phyloP scores from a whole-genome alignment of 2,113 vertebrate species.

The Erpornis zantholeuca region DNA sequence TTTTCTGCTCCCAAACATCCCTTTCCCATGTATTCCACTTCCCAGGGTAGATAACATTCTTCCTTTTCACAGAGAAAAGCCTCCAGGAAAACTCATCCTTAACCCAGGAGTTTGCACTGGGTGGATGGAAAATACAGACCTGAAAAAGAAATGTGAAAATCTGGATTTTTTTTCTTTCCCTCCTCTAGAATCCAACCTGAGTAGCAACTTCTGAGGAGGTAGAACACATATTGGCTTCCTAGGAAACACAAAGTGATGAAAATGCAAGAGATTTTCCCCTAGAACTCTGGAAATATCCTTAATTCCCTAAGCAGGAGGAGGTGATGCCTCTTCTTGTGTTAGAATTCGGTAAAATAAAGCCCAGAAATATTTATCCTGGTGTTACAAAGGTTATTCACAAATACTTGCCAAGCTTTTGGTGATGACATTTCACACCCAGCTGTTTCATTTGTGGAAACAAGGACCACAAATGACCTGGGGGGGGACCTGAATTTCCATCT shows the following conservation, averaged over 20 bases:
- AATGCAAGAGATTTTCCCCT: fast-evolving
- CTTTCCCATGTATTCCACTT: background rate
- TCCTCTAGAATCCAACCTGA: background rate
- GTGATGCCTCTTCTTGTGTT: too few species aligned
- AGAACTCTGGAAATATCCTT: background rate
- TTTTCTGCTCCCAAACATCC: background rate
- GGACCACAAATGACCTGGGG: background rate
- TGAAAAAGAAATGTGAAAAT: background rate
- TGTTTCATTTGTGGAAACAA: background rate
- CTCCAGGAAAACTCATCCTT: background rate
- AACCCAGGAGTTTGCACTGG: fast-evolving
- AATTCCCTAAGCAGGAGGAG: fast-evolving
- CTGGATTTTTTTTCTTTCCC: background rate
- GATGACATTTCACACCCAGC: background rate
- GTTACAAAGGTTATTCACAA: background rate
- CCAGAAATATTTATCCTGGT: background rate
- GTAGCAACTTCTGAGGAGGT: fast-evolving
- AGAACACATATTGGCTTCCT: background rate
- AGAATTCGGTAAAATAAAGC: background rate
- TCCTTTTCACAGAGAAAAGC: background rate
- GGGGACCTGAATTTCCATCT: background rate
- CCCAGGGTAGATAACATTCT: background rate
- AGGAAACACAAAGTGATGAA: background rate
- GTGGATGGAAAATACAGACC: background rate
- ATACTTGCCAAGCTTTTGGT: background rate